Percentiles rank a stretch among this genome's conserved stretches.
Conservation (phyloP, 2,888 invertebrate species). For the Axea sp. region DNA sequence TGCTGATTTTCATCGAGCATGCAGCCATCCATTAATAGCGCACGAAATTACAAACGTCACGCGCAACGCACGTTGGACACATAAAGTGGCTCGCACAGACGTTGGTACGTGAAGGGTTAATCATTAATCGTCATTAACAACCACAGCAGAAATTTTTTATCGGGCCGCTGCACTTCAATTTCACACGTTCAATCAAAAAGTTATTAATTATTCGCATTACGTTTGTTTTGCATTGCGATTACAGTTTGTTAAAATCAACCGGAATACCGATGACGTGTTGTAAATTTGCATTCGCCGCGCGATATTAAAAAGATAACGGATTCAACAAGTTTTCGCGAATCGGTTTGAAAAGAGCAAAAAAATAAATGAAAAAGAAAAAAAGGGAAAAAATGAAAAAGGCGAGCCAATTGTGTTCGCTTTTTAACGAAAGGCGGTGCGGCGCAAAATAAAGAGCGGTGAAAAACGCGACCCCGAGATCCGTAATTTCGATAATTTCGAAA, state of each 20-base stretch:
- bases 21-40: too few relatives aligned
- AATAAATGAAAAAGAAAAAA: neutral
- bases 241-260: conserved; percentile 25
- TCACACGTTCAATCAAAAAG: conserved; percentile 31
- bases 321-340: conserved; percentile 19
- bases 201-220: conserved; percentile 24
- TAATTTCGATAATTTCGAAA: conserved; percentile 48
- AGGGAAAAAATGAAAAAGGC: too few relatives aligned
- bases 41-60: too few relatives aligned
- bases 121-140: conserved; percentile 27
- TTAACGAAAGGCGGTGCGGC: too few relatives aligned
- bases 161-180: conserved; percentile 31
- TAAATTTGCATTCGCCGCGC: conserved; percentile 24
- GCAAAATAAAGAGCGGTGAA: too few relatives aligned
- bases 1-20: too few relatives aligned
- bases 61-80: too few relatives aligned
- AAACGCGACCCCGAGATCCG: conserved; percentile 4
- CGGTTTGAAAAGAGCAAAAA: too few relatives aligned
- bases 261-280: conserved; percentile 11
- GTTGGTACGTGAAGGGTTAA: too few relatives aligned
- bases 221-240: conserved; percentile 31
- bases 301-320: conserved; percentile 6
- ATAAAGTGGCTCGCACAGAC: too few relatives aligned
- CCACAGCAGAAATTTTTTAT: conserved; percentile 26
- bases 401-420: too few relatives aligned